phyloP scores from a whole-genome alignment of 2,797 vertebrate genomes.

The Esox lucius region DNA sequence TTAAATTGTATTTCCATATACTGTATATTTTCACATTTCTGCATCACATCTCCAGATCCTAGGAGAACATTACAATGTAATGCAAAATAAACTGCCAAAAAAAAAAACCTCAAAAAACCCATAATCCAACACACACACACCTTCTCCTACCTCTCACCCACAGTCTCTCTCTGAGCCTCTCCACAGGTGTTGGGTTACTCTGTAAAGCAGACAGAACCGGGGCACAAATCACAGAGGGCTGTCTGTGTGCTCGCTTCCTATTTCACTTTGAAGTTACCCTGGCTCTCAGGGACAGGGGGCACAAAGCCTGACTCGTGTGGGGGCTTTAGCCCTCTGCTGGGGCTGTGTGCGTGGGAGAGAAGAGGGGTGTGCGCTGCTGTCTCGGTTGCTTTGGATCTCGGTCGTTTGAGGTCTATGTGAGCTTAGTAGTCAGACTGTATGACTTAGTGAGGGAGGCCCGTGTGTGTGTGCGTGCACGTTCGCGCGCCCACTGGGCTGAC shows the following conservation, averaged over 20 bases:
- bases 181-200: conserved; percentile 71
- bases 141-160: conserved; percentile 9
- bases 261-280: conserved; percentile 71
- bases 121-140: conserved; percentile 23
- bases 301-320: conserved; percentile 66
- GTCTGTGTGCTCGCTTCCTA: conserved; percentile 65
- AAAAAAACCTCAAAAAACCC: not conserved
- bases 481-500: conserved; percentile 13
- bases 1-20: not conserved
- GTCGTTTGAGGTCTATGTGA: conserved; percentile 49
- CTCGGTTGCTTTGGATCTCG: conserved; percentile 31
- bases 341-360: conserved; percentile 41
- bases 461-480: conserved; percentile 10
- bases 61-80: not conserved
- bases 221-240: conserved; percentile 64
- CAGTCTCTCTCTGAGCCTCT: conserved; percentile 48
- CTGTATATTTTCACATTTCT: not conserved
- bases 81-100: not conserved
- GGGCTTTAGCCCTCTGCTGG: conserved; percentile 56
- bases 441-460: conserved; percentile 28
- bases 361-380: conserved; percentile 46
- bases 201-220: conserved; percentile 66
- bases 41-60: not conserved
- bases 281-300: conserved; percentile 60
- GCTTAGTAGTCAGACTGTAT: conserved; percentile 49